A percentile compares a stretch with the other conserved stretches of the same genome.
Conservation (phyloP, 1,140 invertebrate species). For the Choristoneura fumiferana region DNA sequence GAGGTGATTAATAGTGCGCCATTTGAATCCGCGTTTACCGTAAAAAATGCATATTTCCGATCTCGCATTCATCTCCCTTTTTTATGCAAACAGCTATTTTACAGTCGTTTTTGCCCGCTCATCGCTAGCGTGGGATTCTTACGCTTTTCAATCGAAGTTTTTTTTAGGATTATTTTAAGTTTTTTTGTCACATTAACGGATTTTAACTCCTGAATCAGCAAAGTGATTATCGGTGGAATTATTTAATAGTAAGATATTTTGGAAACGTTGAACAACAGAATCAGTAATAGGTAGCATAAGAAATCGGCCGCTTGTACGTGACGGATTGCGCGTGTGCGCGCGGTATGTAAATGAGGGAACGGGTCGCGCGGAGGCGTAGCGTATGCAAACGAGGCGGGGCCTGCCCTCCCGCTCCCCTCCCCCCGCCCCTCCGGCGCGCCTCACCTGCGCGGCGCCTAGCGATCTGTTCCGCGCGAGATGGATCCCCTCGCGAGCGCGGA, state of each 20-base stretch:
- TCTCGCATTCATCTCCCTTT: constrained; percentile 8
- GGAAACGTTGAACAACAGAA: no score
- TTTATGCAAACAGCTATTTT: constrained; percentile 11
- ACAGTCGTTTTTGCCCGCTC: background rate
- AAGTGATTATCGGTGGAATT: no score
- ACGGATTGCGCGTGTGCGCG: background rate
- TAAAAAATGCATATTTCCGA: constrained; percentile 19
- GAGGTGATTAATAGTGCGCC: constrained; percentile 7
- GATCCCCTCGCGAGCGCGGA: constrained; percentile 11
- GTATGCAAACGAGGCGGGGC: constrained; percentile 44
- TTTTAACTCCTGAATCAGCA: no score
- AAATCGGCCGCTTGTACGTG: no score
- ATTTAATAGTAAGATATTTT: no score
- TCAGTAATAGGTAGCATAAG: no score
- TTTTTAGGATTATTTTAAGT: no score
- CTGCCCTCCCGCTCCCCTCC: constrained; percentile 36
- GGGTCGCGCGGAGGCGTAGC: constrained; percentile 11
- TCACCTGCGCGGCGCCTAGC: constrained; percentile 30
- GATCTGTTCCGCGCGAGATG: constrained; percentile 40
- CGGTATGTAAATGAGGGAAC: background rate
- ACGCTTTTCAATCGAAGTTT: background rate
- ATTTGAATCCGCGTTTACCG: constrained; percentile 14
- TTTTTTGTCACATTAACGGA: no score
- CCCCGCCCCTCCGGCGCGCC: constrained; percentile 40
- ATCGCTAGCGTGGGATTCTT: constrained; percentile 5